Percentiles rank a stretch among this genome's conserved stretches.
phyloP scores from a whole-genome alignment of 2,888 invertebrate species.

The Phyto melanocephala region DNA sequence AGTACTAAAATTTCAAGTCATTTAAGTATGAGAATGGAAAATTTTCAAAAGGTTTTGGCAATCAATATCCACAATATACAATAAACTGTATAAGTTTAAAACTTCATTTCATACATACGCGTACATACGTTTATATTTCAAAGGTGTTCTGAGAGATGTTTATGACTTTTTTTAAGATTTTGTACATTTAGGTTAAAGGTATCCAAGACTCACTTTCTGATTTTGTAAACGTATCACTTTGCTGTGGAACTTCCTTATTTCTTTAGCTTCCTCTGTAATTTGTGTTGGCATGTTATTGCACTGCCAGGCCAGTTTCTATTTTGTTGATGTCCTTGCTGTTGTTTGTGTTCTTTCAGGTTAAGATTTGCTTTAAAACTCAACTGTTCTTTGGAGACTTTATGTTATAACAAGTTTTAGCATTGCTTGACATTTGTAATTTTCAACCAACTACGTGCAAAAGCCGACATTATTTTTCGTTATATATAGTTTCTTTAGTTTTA shows the following conservation, averaged over 20 bases:
- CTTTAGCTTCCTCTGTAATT: background rate
- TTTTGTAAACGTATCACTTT: constrained; percentile 44
- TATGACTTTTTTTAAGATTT: background rate
- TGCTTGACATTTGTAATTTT: constrained; percentile 60
- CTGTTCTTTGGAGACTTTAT: constrained; percentile 52
- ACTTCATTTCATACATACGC: background rate
- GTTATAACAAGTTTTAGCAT: constrained; percentile 52
- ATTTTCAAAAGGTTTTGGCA: background rate
- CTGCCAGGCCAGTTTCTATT: background rate
- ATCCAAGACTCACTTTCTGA: constrained; percentile 15
- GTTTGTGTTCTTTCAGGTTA: background rate
- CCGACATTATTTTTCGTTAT: background rate
- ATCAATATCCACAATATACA: constrained; percentile 29
- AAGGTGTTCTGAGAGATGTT: background rate
- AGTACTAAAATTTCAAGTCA: background rate
- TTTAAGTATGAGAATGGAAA: background rate
- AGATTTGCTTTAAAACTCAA: constrained; percentile 43
- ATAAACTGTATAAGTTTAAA: constrained; percentile 5
- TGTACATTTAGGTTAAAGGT: constrained; percentile 12
- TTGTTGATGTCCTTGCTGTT: constrained; percentile 16
- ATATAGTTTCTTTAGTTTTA: background rate
- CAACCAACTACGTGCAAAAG: constrained; percentile 55
- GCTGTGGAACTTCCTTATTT: background rate
- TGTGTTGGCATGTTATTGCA: background rate
- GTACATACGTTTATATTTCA: background rate